Percentiles rank a stretch among this genome's conserved stretches.
These are phyloP conservation scores for Eugnorisma glareosa DNA, from an alignment of 2,888 invertebrate genomes.

Conservation along the genomic window DNA sequence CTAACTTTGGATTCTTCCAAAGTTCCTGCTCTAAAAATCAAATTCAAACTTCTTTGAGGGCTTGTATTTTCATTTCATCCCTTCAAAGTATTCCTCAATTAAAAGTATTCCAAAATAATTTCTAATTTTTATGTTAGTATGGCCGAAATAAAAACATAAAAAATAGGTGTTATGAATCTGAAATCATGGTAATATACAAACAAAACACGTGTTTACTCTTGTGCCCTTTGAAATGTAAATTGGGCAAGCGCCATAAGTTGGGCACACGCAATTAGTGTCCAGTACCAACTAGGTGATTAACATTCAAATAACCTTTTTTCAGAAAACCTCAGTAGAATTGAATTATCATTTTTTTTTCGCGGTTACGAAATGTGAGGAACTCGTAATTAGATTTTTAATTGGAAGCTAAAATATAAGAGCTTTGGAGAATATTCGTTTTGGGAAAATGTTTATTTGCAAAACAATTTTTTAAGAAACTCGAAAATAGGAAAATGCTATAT, in stretches of 20 bases:
- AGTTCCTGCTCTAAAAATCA: no score
- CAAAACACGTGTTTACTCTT: conserved; percentile 43
- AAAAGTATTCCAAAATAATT: no score
- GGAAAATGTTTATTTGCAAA: background rate
- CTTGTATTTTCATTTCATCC: background rate
- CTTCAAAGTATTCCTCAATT: background rate
- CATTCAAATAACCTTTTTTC: conserved; percentile 57
- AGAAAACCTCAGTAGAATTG: conserved; percentile 38
- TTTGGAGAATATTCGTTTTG: background rate
- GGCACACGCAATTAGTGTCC: conserved; percentile 60
- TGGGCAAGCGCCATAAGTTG: conserved; percentile 46
- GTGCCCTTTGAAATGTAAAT: conserved; percentile 67
- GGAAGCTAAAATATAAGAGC: background rate
- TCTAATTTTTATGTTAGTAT: no score
- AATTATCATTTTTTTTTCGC: conserved; percentile 44
- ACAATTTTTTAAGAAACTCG: background rate
- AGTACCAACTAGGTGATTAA: conserved; percentile 57
- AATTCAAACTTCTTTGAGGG: background rate
- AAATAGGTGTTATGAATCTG: conserved; percentile 52
- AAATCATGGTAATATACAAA: conserved; percentile 48
- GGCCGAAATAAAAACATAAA: conserved; percentile 19
- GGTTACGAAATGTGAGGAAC: background rate
- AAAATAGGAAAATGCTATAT: background rate
- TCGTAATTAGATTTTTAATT: conserved; percentile 49
- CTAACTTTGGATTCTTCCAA: no score